Conservation (phyloP, 1,140 invertebrate species). For the Babylonia areolata region DNA sequence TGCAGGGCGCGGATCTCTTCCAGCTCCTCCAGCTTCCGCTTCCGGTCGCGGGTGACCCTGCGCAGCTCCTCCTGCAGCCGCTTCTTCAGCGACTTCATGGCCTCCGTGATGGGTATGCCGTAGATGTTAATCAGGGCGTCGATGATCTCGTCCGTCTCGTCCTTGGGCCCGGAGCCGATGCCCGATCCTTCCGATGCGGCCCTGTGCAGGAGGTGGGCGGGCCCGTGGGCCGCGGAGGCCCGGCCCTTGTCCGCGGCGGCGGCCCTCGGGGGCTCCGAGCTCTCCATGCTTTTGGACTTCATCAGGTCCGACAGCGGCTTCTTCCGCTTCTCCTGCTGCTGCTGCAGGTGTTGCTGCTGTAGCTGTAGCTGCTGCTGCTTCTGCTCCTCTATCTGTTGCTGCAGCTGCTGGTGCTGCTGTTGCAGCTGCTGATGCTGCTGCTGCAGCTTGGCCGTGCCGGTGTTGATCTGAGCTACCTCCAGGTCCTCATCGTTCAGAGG, state of each 20-base stretch:
- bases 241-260: not conserved
- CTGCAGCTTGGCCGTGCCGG: constrained; percentile 25
- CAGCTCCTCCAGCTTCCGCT: constrained; percentile 75
- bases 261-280: constrained; percentile 3
- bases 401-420: constrained; percentile 11
- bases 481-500: constrained; percentile 68
- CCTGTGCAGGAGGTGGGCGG: constrained; percentile 40
- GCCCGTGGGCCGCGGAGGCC: not conserved
- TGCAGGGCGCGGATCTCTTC: constrained; percentile 75
- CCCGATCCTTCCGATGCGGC: constrained; percentile 43
- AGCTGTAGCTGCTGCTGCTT: not conserved
- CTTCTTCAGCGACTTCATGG: constrained; percentile 79
- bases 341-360: not conserved
- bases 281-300: constrained; percentile 53
- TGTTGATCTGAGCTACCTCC: constrained; percentile 68
- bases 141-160: constrained; percentile 71
- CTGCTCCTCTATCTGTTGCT: not conserved
- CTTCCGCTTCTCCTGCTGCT: constrained; percentile 39
- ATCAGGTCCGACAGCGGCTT: constrained; percentile 36
- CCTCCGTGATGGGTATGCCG: constrained; percentile 76
- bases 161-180: constrained; percentile 49
- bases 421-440: not conserved
- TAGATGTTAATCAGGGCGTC: constrained; percentile 71
- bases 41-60: constrained; percentile 75
- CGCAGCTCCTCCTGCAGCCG: constrained; percentile 79